Evolutionary conservation across 2,113 vertebrate species (phyloP).

Genomic region (Glaucidium brasilianum): DNA sequence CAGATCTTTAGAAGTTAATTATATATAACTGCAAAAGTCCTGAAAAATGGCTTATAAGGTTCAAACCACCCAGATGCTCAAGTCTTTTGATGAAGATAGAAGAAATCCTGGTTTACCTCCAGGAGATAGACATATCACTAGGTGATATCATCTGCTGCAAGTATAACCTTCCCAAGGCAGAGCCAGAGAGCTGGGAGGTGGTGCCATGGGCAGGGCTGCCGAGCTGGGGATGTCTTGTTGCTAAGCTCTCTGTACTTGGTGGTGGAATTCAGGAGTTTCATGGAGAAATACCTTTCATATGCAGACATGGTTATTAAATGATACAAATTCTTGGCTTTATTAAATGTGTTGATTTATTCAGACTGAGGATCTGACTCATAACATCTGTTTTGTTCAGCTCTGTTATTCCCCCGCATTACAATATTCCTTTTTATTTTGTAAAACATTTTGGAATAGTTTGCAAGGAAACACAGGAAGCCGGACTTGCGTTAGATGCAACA

Average conservation of each 20-base stretch:
- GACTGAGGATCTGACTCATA: neutral
- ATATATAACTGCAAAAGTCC: neutral
- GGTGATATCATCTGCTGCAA: too few relatives aligned
- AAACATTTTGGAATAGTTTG: neutral
- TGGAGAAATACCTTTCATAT: neutral
- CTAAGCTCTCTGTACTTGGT: neutral
- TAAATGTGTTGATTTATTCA: neutral
- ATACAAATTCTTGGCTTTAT: neutral
- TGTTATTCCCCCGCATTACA: neutral
- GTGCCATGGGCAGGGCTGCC: rapidly evolving
- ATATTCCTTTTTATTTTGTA: neutral
- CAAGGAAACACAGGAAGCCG: neutral
- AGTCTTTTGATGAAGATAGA: neutral
- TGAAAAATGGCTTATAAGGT: neutral
- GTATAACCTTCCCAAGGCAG: rapidly evolving
- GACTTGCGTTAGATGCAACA: neutral
- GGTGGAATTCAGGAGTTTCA: neutral
- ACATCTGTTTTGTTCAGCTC: neutral
- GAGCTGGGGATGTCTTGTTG: neutral
- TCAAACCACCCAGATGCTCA: neutral
- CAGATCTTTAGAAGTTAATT: neutral
- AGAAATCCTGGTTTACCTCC: neutral
- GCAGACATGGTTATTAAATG: neutral
- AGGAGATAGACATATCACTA: neutral
- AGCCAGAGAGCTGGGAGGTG: neutral